A percentile compares a stretch with the other conserved stretches of the same genome.
Conservation (phyloP, 1,140 invertebrate genomes). For the Drusus annulatus region DNA sequence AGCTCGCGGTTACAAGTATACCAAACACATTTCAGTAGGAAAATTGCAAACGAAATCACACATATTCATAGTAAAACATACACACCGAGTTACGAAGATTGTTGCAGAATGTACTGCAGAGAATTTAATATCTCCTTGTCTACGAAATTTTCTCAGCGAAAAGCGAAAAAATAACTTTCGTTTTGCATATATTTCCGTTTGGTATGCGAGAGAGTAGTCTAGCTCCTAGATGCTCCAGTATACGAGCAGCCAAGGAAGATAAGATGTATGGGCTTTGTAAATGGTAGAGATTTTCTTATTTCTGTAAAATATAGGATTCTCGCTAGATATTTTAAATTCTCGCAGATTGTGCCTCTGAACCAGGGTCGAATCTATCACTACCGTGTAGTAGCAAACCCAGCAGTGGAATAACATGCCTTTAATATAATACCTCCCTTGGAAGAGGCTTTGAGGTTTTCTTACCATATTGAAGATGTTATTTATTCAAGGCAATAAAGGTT, state of each 20-base stretch:
- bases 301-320: constrained; percentile 37
- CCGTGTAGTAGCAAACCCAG: too few species aligned
- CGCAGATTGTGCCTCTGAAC: background rate
- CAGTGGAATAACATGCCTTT: too few species aligned
- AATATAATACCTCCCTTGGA: too few species aligned
- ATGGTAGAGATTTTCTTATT: constrained; percentile 35
- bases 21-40: too few species aligned
- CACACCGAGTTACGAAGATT: too few species aligned
- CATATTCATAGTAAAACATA: too few species aligned
- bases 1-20: too few species aligned
- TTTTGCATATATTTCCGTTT: constrained; percentile 28
- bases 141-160: background rate
- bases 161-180: constrained; percentile 37
- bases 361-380: too few species aligned
- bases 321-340: background rate
- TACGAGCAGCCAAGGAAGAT: background rate
- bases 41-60: too few species aligned
- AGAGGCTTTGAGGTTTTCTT: too few species aligned
- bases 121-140: constrained; percentile 35
- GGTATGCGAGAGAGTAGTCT: background rate
- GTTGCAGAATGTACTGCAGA: background rate
- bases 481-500: too few species aligned
- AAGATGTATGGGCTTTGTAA: constrained; percentile 36
- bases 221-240: background rate
- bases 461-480: too few species aligned